Conservation (phyloP, 1,140 invertebrate species). For the Zeugodacus cucurbitae region DNA sequence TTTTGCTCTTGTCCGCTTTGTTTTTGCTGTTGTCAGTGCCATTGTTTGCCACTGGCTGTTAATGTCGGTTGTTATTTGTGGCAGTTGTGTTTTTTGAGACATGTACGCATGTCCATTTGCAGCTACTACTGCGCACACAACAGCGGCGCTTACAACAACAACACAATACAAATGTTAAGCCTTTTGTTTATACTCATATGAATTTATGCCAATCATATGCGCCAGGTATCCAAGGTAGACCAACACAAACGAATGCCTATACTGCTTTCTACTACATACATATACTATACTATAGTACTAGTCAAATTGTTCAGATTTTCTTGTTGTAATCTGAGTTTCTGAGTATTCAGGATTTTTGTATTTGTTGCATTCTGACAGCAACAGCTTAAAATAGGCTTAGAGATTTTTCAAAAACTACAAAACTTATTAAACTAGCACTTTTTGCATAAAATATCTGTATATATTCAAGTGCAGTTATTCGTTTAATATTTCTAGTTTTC, state of each 20-base stretch:
- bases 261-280: neutral
- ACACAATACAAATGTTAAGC: constrained; percentile 22
- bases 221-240: neutral
- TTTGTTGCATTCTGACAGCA: neutral
- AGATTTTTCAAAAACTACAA: neutral
- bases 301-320: neutral
- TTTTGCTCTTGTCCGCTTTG: neutral
- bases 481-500: neutral
- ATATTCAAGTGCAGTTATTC: neutral
- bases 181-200: constrained; percentile 24
- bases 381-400: constrained; percentile 14
- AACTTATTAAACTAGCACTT: too few relatives aligned
- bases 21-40: neutral
- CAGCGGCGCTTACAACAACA: neutral
- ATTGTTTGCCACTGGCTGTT: neutral
- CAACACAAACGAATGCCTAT: neutral
- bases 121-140: neutral
- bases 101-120: constrained; percentile 20
- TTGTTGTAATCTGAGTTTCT: neutral
- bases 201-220: constrained; percentile 33
- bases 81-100: neutral
- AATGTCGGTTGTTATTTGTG: constrained; percentile 11
- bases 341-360: neutral
- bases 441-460: too few relatives aligned
- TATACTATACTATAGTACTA: too few relatives aligned